Evolutionary conservation across 2,797 vertebrate genomes (phyloP).

Genomic region (Crenichthys baileyi): DNA sequence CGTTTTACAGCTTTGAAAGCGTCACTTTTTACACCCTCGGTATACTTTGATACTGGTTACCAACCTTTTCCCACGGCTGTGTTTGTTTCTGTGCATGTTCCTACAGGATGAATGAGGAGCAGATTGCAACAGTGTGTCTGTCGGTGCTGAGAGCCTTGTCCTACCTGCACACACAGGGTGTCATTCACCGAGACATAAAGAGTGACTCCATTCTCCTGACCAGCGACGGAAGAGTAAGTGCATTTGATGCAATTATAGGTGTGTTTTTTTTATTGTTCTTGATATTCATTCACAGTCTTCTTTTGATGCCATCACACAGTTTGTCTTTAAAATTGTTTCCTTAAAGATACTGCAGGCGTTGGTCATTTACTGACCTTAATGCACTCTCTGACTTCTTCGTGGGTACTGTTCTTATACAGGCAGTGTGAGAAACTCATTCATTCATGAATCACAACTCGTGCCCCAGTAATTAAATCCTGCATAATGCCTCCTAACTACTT

Average conservation of each 20-base stretch:
- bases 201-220: constrained; percentile 98
- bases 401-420: constrained; percentile 48
- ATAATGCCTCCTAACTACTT: constrained; percentile 70
- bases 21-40: background rate
- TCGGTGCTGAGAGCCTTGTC: constrained; percentile 94
- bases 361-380: background rate
- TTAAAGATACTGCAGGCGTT: background rate
- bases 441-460: constrained; percentile 71
- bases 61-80: background rate
- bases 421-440: constrained; percentile 65
- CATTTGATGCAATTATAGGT: background rate
- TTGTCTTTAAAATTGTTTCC: background rate
- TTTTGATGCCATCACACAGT: constrained; percentile 2
- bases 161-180: constrained; percentile 96
- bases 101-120: constrained; percentile 97
- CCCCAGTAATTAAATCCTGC: constrained; percentile 76
- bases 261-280: too few species aligned
- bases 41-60: background rate
- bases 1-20: background rate
- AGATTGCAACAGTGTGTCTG: constrained; percentile 96
- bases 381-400: constrained; percentile 48
- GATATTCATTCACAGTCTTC: background rate
- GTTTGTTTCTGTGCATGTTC: constrained; percentile 4
- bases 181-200: constrained; percentile 98
- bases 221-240: constrained; percentile 92